A percentile compares a stretch with the other conserved stretches of the same genome.
These are phyloP conservation scores for Epirrita christyi DNA, from an alignment of 2,888 invertebrate species.

Conservation along the genomic window DNA sequence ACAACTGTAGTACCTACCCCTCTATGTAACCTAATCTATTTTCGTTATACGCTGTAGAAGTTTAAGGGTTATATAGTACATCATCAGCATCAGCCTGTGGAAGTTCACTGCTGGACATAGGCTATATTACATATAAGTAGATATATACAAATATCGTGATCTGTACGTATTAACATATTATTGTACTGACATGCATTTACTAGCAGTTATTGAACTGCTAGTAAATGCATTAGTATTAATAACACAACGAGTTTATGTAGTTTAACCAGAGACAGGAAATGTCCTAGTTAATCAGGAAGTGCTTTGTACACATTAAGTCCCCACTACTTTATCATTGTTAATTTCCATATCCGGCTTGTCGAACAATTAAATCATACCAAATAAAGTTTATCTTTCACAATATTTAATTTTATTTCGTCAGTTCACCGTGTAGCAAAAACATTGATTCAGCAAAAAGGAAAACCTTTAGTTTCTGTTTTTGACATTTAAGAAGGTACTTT, in stretches of 20 bases:
- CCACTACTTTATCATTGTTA: constrained; percentile 21
- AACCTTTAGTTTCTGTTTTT: background rate
- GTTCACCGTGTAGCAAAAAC: background rate
- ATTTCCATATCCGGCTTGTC: constrained; percentile 26
- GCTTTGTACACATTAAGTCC: constrained; percentile 32
- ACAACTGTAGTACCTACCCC: no score
- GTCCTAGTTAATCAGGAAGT: constrained; percentile 61
- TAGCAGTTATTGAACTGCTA: no score
- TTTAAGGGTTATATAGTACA: no score
- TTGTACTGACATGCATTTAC: no score
- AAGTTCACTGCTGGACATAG: no score
- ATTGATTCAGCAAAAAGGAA: background rate
- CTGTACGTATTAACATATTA: no score
- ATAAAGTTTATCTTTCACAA: background rate
- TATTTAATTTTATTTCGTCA: background rate
- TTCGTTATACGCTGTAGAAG: no score
- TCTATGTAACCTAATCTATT: no score
- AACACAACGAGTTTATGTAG: background rate
- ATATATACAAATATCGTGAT: no score
- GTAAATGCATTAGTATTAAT: no score
- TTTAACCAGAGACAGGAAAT: constrained; percentile 54
- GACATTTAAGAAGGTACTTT: background rate
- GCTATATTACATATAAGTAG: no score
- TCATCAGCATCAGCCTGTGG: no score
- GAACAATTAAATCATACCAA: constrained; percentile 3